A percentile compares a stretch with the other conserved stretches of the same genome.
Evolutionary conservation across 2,113 vertebrate genomes (phyloP).

Genomic region (Pogonocichla stellata): DNA sequence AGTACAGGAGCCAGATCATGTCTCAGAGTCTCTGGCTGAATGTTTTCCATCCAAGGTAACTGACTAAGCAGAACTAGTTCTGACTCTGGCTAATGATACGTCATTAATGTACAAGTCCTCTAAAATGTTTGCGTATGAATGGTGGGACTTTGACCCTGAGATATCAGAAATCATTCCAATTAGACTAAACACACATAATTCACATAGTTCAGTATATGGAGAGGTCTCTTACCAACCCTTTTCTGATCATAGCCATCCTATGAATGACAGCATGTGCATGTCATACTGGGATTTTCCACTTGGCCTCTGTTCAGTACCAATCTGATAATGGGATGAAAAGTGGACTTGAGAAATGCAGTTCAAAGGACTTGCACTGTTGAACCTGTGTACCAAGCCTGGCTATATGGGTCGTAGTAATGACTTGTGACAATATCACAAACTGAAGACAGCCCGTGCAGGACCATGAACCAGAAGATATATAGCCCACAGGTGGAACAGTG

Average conservation of each 20-base stretch:
- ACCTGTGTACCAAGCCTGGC: background rate
- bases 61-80: background rate
- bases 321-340: constrained; percentile 12
- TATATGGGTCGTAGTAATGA: background rate
- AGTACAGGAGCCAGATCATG: background rate
- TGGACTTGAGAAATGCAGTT: background rate
- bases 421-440: background rate
- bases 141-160: background rate
- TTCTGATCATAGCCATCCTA: background rate
- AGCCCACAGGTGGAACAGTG: background rate
- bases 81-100: background rate
- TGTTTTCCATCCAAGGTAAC: background rate
- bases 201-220: background rate
- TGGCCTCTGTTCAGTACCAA: background rate
- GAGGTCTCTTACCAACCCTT: background rate
- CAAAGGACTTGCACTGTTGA: background rate
- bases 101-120: background rate
- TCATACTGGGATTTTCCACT: background rate
- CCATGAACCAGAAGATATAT: background rate
- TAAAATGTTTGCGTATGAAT: background rate
- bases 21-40: background rate
- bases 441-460: background rate
- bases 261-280: background rate
- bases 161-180: background rate
- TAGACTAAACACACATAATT: background rate